Conservation (phyloP, 2,888 invertebrate species). For the Troides oblongomaculatus region DNA sequence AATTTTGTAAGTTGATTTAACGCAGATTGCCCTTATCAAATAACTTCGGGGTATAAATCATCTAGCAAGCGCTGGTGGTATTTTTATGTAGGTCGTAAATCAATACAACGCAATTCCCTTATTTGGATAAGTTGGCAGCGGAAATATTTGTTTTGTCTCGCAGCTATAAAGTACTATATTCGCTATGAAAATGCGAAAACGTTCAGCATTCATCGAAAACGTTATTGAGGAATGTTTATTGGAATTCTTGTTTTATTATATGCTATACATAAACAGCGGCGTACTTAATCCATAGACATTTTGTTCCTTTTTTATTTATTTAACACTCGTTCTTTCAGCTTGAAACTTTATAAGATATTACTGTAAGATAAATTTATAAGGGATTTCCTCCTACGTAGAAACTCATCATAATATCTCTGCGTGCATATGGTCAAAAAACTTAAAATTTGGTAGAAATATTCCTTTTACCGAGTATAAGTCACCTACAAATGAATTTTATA, state of each 20-base stretch:
- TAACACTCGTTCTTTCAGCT: too few relatives aligned
- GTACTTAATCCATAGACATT: neutral
- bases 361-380: too few relatives aligned
- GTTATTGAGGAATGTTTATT: neutral
- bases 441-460: too few relatives aligned
- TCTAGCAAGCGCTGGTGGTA: slow-evolving; percentile 21
- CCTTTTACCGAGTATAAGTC: too few relatives aligned
- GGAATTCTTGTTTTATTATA: neutral
- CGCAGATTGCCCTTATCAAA: slow-evolving; percentile 28
- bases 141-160: slow-evolving; percentile 23
- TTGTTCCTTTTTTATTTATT: neutral
- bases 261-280: neutral
- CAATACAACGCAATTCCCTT: slow-evolving; percentile 25
- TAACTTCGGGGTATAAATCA: slow-evolving; percentile 33
- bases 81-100: slow-evolving; percentile 30
- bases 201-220: neutral
- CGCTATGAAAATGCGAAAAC: slow-evolving; percentile 1
- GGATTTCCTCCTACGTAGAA: too few relatives aligned
- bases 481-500: too few relatives aligned
- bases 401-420: too few relatives aligned
- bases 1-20: slow-evolving; percentile 30
- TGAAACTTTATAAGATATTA: too few relatives aligned
- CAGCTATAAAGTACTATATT: slow-evolving; percentile 4
- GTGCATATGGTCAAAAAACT: too few relatives aligned
- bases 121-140: slow-evolving; percentile 23